Conservation (phyloP, 2,888 invertebrate genomes). For the Calephelis perditalis region DNA sequence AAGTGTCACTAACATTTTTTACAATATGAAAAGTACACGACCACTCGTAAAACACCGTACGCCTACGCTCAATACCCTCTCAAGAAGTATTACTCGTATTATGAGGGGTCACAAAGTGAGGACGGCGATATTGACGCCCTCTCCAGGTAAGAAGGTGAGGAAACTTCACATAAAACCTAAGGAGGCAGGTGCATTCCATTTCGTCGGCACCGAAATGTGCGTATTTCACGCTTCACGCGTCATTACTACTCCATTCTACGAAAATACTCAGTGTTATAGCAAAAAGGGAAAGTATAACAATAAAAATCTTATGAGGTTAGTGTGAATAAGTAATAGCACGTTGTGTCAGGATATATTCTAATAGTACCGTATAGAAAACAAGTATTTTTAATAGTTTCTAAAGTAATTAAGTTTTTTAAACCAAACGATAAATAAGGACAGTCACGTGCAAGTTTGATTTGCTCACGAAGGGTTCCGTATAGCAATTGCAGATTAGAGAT, state of each 20-base stretch:
- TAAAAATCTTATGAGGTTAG: constrained; percentile 64
- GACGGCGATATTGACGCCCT: constrained; percentile 72
- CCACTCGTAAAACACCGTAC: constrained; percentile 58
- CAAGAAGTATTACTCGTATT: constrained; percentile 73
- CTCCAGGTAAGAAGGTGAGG: constrained; percentile 70
- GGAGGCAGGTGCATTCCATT: constrained; percentile 77
- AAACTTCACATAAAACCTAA: constrained; percentile 75
- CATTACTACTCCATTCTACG: constrained; percentile 59
- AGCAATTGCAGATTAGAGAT: no score
- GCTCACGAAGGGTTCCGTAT: no score
- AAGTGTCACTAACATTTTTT: constrained; percentile 21
- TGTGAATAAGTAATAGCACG: constrained; percentile 38
- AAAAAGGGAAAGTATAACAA: constrained; percentile 65
- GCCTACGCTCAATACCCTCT: constrained; percentile 67
- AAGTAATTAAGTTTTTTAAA: no score
- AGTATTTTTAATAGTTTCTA: constrained; percentile 26
- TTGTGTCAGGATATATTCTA: background rate
- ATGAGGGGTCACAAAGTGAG: constrained; percentile 76
- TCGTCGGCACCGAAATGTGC: constrained; percentile 67
- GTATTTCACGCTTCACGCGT: constrained; percentile 72
- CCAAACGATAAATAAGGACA: no score
- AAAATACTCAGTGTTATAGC: constrained; percentile 51
- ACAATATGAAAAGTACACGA: constrained; percentile 33
- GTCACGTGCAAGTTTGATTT: no score
- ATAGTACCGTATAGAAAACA: constrained; percentile 18